These are phyloP conservation scores for Drosophila prostipennis DNA, from an alignment of 2,888 invertebrate genomes.

Conservation along the genomic window DNA sequence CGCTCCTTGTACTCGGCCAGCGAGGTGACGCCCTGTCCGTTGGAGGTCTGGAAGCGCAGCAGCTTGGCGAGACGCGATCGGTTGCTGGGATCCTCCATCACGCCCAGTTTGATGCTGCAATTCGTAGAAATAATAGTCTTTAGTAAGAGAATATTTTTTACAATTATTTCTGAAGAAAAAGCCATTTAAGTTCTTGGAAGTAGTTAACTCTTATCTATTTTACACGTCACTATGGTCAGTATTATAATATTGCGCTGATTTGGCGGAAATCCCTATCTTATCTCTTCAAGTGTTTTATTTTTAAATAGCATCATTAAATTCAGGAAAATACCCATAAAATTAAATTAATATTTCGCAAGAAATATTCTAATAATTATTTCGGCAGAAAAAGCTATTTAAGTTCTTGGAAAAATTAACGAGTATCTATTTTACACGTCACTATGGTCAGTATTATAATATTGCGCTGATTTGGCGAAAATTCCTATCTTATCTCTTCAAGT, in stretches of 20 bases:
- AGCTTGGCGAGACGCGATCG: constrained; percentile 97
- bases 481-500: not conserved
- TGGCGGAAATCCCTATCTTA: not conserved
- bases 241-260: not conserved
- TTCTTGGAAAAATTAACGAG: not conserved
- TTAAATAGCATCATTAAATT: no score
- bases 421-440: not conserved
- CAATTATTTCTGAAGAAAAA: not conserved
- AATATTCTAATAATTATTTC: no score
- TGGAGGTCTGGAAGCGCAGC: constrained; percentile 94
- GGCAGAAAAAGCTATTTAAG: not conserved
- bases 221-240: not conserved
- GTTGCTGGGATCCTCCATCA: constrained; percentile 99
- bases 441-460: not conserved
- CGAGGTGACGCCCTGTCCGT: constrained; percentile 87
- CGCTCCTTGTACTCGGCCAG: constrained; percentile 95
- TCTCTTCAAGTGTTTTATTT: not conserved
- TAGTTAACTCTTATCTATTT: not conserved
- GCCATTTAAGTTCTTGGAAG: not conserved
- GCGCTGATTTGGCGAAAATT: not conserved
- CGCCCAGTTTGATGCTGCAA: constrained; percentile 93
- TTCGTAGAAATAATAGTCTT: constrained; percentile 47
- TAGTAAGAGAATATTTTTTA: not conserved
- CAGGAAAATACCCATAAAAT: not conserved
- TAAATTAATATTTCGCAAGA: not conserved